Evolutionary conservation across 2,888 invertebrate species (phyloP), one percentile per base, ranked within the genome.

Genomic region (Julus scanicus): DNA sequence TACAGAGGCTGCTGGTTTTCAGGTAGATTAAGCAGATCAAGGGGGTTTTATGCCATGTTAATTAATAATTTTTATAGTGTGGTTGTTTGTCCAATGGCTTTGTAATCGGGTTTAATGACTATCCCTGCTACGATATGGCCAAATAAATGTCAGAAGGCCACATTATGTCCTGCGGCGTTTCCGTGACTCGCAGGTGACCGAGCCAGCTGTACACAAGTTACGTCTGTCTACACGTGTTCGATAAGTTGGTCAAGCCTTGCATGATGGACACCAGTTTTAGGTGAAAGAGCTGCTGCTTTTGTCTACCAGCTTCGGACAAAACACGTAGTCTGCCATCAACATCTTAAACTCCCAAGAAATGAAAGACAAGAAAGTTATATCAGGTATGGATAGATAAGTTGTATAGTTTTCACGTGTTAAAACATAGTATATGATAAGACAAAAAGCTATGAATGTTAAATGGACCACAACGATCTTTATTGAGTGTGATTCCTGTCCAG

Each of bases 31-130:
- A 63, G 20, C 63, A 63, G 63, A 63, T 63, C 63, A 63, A 63
- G 63, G n/a, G 63, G n/a, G 63, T 63, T 63, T n/a, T 63, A 53
- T 53, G 63, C 3, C 63, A n/a, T n/a, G 63, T 63, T 63, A 63
- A 63, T 63, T 63, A 63, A 63, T 63, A 63, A 63, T 63, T 63
- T 63, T 63, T 63, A 63, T n/a, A n/a, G n/a, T 63, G 63, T n/a
- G 63, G n/a, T 63, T 63, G 63, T 63, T 63, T 63, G 63, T 63
- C 63, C 63, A 63, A 63, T 63, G 63, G 63, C n/a, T 63, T 63
- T 63, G 63, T 63, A 63, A 63, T 63, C 63, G 8, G 63, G 63
- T 63, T 63, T 63, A 17, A 63, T 63, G 63, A 63, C 63, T 63
- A n/a, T 63, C 2, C n/a, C 63, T 13, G 63, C n/a, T 53, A 6